Base-by-base conservation (phyloP, 1,140 invertebrate species). In the Probaryconus sp. region DNA sequence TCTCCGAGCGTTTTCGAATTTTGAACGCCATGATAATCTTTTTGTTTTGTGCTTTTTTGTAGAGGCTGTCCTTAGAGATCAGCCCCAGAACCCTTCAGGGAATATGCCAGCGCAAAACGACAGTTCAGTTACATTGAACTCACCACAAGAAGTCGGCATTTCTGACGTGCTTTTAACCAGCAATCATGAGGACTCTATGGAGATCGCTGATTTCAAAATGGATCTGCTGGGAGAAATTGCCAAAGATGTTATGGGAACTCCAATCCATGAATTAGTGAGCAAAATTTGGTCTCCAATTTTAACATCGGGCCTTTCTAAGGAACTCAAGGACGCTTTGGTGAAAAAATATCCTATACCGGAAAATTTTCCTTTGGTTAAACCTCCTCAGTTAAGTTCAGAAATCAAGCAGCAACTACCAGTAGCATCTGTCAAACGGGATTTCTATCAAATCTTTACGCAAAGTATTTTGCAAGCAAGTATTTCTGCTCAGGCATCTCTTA, bases 261-360 rank as follows among this genome's bases (percentile, higher is more conserved):
- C 35, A 16, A 38, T 38, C 7, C 35, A 38, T 16, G 13, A 14
- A 10, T 16, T 38, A 16, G 40, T 53, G 16, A 30, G 43, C 10
- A 50, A 51, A 7, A 38, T 20, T n/a, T 63, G 45, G 58, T 37
- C 24, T 37, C 37, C 35, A 50, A 31, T 50, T 35, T 47, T 56
- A 18, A 31, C 16, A 4, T 26, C 20, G 5, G 38, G 38, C 13
- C 4, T 64, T 16, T 10, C 50, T 1, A 53, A 55, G 16, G 51
- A 67, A 20, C 31, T 45, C 24, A 51, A 31, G 26, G 60, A 55
- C 1, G 11, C n/a, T 5, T 20, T 47, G 7, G 26, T 40, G n/a
- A 67, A 67, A n/a, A 55, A 64, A 51, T 51, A 64, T 33, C 60
- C 45, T 0, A 16, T 31, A 13, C 11, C 60, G 1, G 58, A 20